Evolutionary conservation across 37 sponge, comb jelly and placozoan species (phyloP).

Genomic region (Crambe crambe): DNA sequence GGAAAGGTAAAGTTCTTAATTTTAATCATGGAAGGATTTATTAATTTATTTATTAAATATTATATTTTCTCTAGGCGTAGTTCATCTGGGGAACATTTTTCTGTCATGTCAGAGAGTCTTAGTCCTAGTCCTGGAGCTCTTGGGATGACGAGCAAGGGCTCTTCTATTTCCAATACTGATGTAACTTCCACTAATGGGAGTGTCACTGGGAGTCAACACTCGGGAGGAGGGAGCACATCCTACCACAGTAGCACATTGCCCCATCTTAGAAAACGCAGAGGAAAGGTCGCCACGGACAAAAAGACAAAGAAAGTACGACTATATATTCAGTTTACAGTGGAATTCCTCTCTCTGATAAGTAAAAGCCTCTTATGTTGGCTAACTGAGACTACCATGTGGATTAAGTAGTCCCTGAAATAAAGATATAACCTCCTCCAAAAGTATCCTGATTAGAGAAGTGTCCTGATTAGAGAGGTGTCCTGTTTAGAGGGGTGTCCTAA

Average conservation of each 20-base stretch:
- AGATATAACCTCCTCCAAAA: too few species aligned
- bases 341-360: too few species aligned
- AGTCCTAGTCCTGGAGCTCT: slow-evolving; percentile 14
- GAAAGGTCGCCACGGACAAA: slow-evolving; percentile 24
- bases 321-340: too few species aligned
- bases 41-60: not conserved
- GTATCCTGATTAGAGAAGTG: too few species aligned
- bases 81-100: slow-evolving; percentile 65
- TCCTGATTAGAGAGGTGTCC: too few species aligned
- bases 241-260: slow-evolving; percentile 66
- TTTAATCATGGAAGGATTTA: not conserved
- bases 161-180: slow-evolving; percentile 5
- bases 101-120: slow-evolving; percentile 53
- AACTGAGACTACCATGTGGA: too few species aligned
- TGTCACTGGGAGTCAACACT: not conserved
- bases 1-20: not conserved
- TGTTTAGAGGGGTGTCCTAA: too few species aligned
- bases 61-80: slow-evolving; percentile 20
- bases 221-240: not conserved
- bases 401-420: too few species aligned
- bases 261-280: slow-evolving; percentile 26
- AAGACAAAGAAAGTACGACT: slow-evolving; percentile 50
- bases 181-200: not conserved
- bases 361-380: too few species aligned
- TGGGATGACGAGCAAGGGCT: not conserved